Conservation (phyloP, 1,140 invertebrate genomes). For the Drosophila tropicalis region DNA sequence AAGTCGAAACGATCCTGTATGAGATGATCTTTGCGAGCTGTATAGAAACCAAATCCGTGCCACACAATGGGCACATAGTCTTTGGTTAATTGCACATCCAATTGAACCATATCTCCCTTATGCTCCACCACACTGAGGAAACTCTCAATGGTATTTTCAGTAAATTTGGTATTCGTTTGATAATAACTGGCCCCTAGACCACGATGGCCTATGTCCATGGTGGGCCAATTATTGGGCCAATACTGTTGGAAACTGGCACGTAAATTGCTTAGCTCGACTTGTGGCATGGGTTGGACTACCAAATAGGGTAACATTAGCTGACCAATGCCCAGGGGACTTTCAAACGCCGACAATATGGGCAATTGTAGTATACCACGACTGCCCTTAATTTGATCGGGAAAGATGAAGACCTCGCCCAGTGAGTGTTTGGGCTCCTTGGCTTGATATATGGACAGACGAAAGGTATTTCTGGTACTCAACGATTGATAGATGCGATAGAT, state of each 20-base stretch:
- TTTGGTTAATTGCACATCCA: slow-evolving; percentile 97
- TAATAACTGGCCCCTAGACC: slow-evolving; percentile 89
- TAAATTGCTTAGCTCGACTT: slow-evolving; percentile 89
- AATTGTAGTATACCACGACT: slow-evolving; percentile 90
- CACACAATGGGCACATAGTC: slow-evolving; percentile 96
- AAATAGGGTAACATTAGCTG: slow-evolving; percentile 86
- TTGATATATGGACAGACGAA: slow-evolving; percentile 48
- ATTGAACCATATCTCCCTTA: slow-evolving; percentile 96
- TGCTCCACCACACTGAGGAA: slow-evolving; percentile 91
- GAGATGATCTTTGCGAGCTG: slow-evolving; percentile 84
- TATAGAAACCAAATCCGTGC: slow-evolving; percentile 96
- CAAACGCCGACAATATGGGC: slow-evolving; percentile 63
- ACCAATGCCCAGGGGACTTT: slow-evolving; percentile 45
- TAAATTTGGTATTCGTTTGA: slow-evolving; percentile 84
- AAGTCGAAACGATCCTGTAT: slow-evolving; percentile 90
- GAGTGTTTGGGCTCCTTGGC: slow-evolving; percentile 17
- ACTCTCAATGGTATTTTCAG: slow-evolving; percentile 96
- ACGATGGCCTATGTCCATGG: slow-evolving; percentile 95
- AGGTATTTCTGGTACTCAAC: slow-evolving; percentile 43
- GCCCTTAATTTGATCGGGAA: slow-evolving; percentile 75
- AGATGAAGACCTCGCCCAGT: slow-evolving; percentile 92
- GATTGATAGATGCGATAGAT: slow-evolving; percentile 65
- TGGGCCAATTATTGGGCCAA: slow-evolving; percentile 92
- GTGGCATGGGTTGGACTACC: slow-evolving; percentile 88
- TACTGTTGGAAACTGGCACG: slow-evolving; percentile 91